phyloP scores from a whole-genome alignment of 2,797 vertebrate genomes.

The Sandelia bainsii region DNA sequence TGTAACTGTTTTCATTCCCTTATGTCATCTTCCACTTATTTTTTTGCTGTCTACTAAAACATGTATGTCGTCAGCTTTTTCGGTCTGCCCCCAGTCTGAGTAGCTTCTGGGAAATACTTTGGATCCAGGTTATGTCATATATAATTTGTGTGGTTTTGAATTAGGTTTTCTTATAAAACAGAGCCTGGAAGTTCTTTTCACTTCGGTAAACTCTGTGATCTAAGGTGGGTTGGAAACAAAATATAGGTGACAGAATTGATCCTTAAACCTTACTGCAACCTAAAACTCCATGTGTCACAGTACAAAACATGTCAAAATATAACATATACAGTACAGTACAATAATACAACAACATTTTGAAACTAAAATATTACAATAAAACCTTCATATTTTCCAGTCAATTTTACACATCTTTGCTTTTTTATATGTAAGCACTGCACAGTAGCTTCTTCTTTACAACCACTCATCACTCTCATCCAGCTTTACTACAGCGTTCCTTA shows the following conservation, averaged over 20 bases:
- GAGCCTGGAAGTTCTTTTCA: neutral
- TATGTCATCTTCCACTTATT: too few relatives aligned
- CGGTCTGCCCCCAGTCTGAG: too few relatives aligned
- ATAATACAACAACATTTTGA: neutral
- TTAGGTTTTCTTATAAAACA: neutral
- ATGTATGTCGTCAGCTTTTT: neutral
- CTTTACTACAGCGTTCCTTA: conserved; percentile 68
- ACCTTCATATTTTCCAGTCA: neutral
- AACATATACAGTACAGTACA: neutral
- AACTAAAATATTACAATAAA: conserved; percentile 25
- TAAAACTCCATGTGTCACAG: too few relatives aligned
- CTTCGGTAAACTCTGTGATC: neutral
- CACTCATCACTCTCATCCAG: conserved; percentile 64
- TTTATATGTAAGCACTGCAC: conserved; percentile 28
- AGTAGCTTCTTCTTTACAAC: conserved; percentile 46
- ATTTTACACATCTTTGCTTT: conserved; percentile 32
- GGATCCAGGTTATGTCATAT: neutral
- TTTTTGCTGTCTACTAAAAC: neutral
- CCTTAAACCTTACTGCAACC: too few relatives aligned
- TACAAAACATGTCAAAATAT: too few relatives aligned
- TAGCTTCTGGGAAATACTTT: neutral
- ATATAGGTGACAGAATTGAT: neutral
- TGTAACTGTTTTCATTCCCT: too few relatives aligned
- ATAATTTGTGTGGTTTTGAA: neutral
- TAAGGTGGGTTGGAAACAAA: neutral